phyloP scores from a whole-genome alignment of 2,888 invertebrate species.

The Standfussiana lucernea region DNA sequence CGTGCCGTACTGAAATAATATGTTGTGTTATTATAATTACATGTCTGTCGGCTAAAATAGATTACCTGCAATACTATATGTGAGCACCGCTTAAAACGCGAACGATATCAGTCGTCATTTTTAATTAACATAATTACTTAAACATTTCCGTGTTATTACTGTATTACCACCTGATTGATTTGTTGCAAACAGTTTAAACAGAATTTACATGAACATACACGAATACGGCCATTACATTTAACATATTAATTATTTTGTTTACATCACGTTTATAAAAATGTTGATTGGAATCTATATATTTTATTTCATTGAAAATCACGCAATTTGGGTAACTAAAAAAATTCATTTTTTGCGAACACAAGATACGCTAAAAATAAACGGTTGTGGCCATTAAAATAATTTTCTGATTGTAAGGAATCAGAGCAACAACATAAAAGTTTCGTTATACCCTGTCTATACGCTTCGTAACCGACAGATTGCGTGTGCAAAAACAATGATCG shows the following conservation, averaged over 20 bases:
- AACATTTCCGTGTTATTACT: conserved; percentile 52
- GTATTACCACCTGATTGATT: conserved; percentile 49
- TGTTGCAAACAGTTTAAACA: conserved; percentile 36
- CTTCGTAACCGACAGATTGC: conserved; percentile 82
- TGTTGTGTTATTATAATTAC: conserved; percentile 50
- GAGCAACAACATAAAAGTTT: conserved; percentile 75
- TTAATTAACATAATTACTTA: conserved; percentile 56
- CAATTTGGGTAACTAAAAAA: conserved; percentile 25
- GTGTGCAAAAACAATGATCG: conserved; percentile 85
- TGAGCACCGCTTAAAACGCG: conserved; percentile 25
- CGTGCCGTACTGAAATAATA: conserved; percentile 46
- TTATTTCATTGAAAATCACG: conserved; percentile 32
- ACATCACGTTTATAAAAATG: conserved; percentile 35
- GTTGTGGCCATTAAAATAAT: conserved; percentile 67
- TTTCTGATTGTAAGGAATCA: conserved; percentile 77
- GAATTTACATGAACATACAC: conserved; percentile 37
- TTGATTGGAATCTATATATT: conserved; percentile 28
- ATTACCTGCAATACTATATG: conserved; percentile 52
- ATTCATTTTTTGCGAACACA: conserved; percentile 35
- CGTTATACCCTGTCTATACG: conserved; percentile 70
- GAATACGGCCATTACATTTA: conserved; percentile 19
- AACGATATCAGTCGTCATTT: conserved; percentile 51
- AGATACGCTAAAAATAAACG: conserved; percentile 47
- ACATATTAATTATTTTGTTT: conserved; percentile 41
- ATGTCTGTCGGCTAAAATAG: conserved; percentile 30